A percentile compares a stretch with the other conserved stretches of the same genome.
Conservation (phyloP, 2,113 vertebrate genomes). For the Copsychus sechellarum region DNA sequence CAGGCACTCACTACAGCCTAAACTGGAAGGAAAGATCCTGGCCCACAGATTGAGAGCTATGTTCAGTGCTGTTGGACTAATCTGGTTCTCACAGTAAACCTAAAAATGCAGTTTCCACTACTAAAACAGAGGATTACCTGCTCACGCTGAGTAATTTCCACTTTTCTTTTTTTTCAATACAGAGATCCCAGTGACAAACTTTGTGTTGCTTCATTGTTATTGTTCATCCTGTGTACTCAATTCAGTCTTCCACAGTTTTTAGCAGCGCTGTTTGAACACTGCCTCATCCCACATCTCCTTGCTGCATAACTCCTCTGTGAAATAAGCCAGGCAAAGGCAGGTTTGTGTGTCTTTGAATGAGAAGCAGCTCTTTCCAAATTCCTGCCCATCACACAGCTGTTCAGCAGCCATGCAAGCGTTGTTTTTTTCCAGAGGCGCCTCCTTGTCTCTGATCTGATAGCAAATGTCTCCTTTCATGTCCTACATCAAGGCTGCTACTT, state of each 20-base stretch:
- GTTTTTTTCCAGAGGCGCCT: neutral
- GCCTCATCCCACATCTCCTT: neutral
- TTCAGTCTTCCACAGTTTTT: constrained; percentile 2
- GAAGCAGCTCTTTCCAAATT: neutral
- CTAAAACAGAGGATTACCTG: neutral
- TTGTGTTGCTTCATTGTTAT: neutral
- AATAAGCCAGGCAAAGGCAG: neutral
- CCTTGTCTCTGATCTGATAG: constrained; percentile 45
- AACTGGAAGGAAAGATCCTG: neutral
- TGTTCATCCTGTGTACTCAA: neutral
- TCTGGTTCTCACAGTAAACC: neutral
- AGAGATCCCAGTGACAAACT: neutral
- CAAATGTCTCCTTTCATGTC: constrained; percentile 44
- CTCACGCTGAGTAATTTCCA: neutral
- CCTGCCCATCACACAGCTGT: neutral
- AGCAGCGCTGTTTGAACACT: neutral
- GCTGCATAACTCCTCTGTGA: neutral
- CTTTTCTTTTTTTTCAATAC: neutral
- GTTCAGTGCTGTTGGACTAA: neutral
- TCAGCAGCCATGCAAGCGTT: neutral
- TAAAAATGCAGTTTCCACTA: neutral
- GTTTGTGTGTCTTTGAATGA: neutral
- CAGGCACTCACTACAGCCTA: neutral
- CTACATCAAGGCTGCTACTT: constrained; percentile 46
- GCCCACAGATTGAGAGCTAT: neutral